These are phyloP conservation scores for Enteromius argenteus DNA, from an alignment of 2,797 vertebrate genomes.

Conservation along the genomic window DNA sequence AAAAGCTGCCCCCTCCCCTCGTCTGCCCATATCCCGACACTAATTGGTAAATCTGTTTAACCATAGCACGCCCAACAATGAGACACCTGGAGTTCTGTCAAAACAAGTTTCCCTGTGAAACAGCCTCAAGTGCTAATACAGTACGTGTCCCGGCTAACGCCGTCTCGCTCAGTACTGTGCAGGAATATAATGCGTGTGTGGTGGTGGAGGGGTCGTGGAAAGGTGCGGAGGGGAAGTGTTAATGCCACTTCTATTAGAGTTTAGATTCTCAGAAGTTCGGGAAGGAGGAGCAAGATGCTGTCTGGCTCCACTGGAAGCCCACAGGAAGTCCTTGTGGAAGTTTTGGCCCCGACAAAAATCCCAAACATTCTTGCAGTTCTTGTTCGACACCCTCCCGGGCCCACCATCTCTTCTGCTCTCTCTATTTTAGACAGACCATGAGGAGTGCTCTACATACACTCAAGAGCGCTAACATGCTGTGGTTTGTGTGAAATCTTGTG, in stretches of 20 bases:
- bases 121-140: conserved; percentile 78
- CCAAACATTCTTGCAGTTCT: conserved; percentile 54
- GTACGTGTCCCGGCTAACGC: conserved; percentile 57
- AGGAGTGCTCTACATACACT: conserved; percentile 28
- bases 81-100: conserved; percentile 90
- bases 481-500: conserved; percentile 55
- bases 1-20: conserved; percentile 58
- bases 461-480: conserved; percentile 19
- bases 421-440: conserved; percentile 5
- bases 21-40: conserved; percentile 76
- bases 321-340: conserved; percentile 58
- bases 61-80: conserved; percentile 83
- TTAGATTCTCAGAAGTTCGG: conserved; percentile 24
- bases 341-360: conserved; percentile 47
- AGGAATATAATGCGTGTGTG: conserved; percentile 35
- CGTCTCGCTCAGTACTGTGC: conserved; percentile 37
- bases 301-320: conserved; percentile 36
- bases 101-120: conserved; percentile 86
- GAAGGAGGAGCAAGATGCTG: background rate
- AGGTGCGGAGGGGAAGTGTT: conserved; percentile 10
- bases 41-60: conserved; percentile 89
- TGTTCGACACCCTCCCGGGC: conserved; percentile 13
- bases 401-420: background rate
- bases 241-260: conserved; percentile 28
- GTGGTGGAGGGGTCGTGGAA: conserved; percentile 35